Conservation (phyloP, 2,797 vertebrate species). For the Coregonus ussuriensis region DNA sequence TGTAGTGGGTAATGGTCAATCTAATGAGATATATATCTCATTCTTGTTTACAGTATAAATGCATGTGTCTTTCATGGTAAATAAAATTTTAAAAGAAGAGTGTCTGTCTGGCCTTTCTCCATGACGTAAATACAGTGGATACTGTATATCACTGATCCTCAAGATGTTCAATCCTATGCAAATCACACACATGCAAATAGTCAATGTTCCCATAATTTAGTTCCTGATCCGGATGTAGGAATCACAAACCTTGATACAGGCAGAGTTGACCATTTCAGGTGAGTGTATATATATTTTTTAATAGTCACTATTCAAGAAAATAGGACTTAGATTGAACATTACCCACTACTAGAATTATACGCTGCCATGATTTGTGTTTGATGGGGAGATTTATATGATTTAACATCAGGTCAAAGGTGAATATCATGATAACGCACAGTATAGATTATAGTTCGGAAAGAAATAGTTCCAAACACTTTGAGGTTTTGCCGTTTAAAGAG, state of each 20-base stretch:
- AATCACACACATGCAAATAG: conserved; percentile 29
- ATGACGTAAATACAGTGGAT: too few relatives aligned
- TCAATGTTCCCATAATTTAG: neutral
- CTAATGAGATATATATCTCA: too few relatives aligned
- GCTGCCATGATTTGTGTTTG: neutral
- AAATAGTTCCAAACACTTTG: neutral
- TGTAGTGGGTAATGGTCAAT: too few relatives aligned
- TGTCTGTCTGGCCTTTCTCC: too few relatives aligned
- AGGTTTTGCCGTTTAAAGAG: neutral
- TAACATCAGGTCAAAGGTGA: neutral
- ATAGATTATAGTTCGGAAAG: neutral
- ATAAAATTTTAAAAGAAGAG: too few relatives aligned
- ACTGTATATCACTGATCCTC: too few relatives aligned
- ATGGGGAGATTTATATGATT: neutral
- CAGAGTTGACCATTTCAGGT: conserved; percentile 10
- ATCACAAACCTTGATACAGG: neutral
- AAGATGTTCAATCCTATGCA: too few relatives aligned
- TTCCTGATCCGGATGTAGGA: neutral
- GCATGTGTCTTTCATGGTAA: too few relatives aligned
- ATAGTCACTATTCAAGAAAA: neutral
- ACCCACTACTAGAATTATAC: neutral
- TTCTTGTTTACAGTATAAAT: too few relatives aligned
- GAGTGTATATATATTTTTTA: neutral
- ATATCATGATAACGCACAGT: neutral
- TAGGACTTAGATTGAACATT: neutral